Evolutionary conservation across 2,113 vertebrate species (phyloP).

Genomic region (Xiphophorus hellerii): DNA sequence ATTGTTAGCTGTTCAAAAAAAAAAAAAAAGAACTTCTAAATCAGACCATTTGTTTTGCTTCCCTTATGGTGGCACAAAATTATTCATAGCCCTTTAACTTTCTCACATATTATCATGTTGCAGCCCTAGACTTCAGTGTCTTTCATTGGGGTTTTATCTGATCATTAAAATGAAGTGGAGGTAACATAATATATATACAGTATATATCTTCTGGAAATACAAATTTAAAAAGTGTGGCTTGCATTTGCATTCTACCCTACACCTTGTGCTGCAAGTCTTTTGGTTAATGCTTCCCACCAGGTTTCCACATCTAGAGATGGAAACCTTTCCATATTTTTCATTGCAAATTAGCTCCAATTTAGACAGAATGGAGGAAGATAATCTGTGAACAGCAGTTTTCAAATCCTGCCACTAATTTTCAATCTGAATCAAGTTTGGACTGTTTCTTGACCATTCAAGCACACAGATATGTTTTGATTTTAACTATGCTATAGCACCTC

Average conservation of each 20-base stretch:
- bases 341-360: background rate
- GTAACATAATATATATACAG: background rate
- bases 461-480: background rate
- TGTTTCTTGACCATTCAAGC: too few relatives aligned
- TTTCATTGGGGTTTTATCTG: background rate
- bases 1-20: slow-evolving; percentile 48
- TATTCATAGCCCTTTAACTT: background rate
- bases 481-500: background rate
- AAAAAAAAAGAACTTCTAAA: slow-evolving; percentile 16
- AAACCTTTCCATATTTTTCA: background rate
- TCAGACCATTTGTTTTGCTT: slow-evolving; percentile 41
- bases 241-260: background rate
- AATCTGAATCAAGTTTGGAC: background rate
- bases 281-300: too few relatives aligned
- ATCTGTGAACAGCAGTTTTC: background rate
- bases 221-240: background rate
- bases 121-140: slow-evolving; percentile 10
- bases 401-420: background rate
- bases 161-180: background rate
- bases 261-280: too few relatives aligned
- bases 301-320: too few relatives aligned
- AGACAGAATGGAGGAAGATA: background rate
- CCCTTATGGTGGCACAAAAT: slow-evolving; percentile 14
- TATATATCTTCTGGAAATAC: background rate
- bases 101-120: background rate